Conservation (phyloP, 35 echinoderm and acorn worm species). For the Chiridota heheva region DNA sequence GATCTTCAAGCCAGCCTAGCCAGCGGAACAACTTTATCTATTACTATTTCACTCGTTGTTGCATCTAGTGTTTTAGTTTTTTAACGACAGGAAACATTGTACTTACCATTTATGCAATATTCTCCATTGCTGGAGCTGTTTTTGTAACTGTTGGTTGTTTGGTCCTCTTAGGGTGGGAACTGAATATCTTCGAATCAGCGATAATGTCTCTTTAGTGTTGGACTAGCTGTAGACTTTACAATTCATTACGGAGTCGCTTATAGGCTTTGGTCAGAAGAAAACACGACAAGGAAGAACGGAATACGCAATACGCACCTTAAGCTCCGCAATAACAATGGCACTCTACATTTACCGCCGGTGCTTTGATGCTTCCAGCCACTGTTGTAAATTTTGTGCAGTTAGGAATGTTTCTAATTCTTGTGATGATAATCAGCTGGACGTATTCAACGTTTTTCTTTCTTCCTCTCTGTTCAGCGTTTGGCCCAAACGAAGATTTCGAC, state of each 20-base stretch:
- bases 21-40: slow-evolving; percentile 43
- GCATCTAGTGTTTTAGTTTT: slow-evolving; percentile 58
- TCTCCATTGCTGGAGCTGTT: slow-evolving; percentile 58
- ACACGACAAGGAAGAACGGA: slow-evolving; percentile 30
- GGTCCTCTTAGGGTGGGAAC: slow-evolving; percentile 71
- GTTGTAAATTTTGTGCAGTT: slow-evolving; percentile 59
- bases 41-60: slow-evolving; percentile 49
- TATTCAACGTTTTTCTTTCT: slow-evolving; percentile 65
- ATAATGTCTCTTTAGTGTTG: slow-evolving; percentile 70
- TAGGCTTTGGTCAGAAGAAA: slow-evolving; percentile 21
- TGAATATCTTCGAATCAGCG: slow-evolving; percentile 70
- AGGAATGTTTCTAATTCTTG: slow-evolving; percentile 63
- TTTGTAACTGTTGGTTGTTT: slow-evolving; percentile 66
- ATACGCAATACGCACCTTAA: slow-evolving; percentile 42
- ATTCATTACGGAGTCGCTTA: slow-evolving; percentile 78
- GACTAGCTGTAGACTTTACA: slow-evolving; percentile 78
- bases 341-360: slow-evolving; percentile 64
- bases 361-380: slow-evolving; percentile 61
- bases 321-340: slow-evolving; percentile 57
- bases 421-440: slow-evolving; percentile 61
- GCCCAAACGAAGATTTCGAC: slow-evolving; percentile 19
- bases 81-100: slow-evolving; percentile 58
- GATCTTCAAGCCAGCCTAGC: slow-evolving; percentile 67
- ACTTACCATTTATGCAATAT: slow-evolving; percentile 57
- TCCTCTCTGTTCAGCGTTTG: slow-evolving; percentile 36